A percentile compares a stretch with the other conserved stretches of the same genome.
Evolutionary conservation across 2,113 vertebrate genomes (phyloP).

Genomic region (Antigone vipio): DNA sequence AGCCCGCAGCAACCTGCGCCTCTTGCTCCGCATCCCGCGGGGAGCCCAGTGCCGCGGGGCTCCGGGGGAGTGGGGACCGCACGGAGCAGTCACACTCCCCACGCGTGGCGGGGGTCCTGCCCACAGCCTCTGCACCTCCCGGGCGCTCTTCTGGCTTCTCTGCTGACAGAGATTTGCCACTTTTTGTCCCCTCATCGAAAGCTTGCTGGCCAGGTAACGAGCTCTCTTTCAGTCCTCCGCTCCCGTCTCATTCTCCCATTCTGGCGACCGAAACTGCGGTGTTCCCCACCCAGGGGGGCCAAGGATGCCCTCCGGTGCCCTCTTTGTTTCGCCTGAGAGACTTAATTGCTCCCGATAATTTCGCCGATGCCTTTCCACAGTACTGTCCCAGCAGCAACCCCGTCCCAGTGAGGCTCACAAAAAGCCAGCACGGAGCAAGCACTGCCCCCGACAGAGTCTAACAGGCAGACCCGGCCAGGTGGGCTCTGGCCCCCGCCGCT

Average conservation of each 20-base stretch:
- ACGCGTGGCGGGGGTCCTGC: background rate
- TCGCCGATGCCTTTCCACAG: background rate
- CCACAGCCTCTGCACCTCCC: background rate
- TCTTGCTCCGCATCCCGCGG: background rate
- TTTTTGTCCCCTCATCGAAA: background rate
- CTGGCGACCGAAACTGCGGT: background rate
- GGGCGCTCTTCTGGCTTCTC: background rate
- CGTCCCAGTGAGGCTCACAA: fast-evolving
- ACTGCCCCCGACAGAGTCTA: too few species aligned
- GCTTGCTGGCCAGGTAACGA: background rate
- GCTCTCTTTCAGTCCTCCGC: background rate
- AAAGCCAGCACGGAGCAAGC: background rate
- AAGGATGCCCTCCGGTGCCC: background rate
- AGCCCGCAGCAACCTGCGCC: background rate
- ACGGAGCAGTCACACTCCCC: background rate
- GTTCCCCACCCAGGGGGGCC: background rate
- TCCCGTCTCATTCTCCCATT: background rate
- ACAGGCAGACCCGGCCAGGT: background rate
- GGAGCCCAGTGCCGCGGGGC: background rate
- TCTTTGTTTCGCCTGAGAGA: background rate
- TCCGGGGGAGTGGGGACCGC: too few species aligned
- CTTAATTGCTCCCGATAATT: background rate
- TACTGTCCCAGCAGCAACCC: background rate
- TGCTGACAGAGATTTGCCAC: background rate
- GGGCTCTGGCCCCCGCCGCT: background rate